A percentile compares a stretch with the other conserved stretches of the same genome.
These are phyloP conservation scores for Tenodera sinensis DNA, from an alignment of 2,888 invertebrate genomes.

Conservation along the genomic window DNA sequence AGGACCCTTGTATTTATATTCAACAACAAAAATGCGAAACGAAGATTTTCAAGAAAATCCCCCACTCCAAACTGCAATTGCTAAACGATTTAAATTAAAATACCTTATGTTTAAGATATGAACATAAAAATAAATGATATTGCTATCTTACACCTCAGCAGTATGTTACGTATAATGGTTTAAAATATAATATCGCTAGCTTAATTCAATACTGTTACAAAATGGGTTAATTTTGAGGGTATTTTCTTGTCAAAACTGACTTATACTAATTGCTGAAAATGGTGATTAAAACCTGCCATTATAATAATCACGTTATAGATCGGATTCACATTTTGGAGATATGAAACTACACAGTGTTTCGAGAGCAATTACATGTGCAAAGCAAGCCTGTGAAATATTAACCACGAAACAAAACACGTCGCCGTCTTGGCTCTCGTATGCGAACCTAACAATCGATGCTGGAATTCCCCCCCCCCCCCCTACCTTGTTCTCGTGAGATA, in stretches of 20 bases:
- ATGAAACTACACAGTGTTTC: neutral
- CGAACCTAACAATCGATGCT: neutral
- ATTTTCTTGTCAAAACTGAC: neutral
- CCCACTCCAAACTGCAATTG: too few relatives aligned
- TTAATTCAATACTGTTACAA: too few relatives aligned
- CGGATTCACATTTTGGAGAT: neutral
- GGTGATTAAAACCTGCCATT: neutral
- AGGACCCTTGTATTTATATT: too few relatives aligned
- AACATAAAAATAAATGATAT: too few relatives aligned
- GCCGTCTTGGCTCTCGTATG: neutral
- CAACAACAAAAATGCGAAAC: too few relatives aligned
- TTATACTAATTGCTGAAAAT: neutral
- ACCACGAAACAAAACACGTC: neutral
- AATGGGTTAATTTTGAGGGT: too few relatives aligned
- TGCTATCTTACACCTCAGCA: too few relatives aligned
- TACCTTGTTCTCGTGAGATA: neutral
- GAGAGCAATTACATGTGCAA: neutral
- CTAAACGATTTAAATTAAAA: too few relatives aligned
- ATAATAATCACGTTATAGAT: neutral
- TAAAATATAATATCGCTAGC: too few relatives aligned
- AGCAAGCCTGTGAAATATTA: neutral
- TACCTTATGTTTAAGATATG: too few relatives aligned
- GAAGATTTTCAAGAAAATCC: too few relatives aligned
- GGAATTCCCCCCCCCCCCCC: neutral
- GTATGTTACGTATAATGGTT: too few relatives aligned